phyloP scores from a whole-genome alignment of 1,140 invertebrate species.

The Platorchestia sp. region DNA sequence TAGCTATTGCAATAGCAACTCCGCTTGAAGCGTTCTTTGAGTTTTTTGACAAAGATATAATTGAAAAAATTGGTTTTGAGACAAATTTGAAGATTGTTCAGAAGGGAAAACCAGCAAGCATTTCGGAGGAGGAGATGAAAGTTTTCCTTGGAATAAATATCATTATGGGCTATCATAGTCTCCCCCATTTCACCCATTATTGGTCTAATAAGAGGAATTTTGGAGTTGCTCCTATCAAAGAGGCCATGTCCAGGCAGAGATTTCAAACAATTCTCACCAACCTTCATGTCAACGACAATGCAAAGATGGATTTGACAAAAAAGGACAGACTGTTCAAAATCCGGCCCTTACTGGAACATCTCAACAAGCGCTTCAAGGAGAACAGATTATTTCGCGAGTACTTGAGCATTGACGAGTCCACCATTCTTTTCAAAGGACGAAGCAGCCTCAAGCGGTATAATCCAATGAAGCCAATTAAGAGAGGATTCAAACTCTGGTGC shows the following conservation, averaged over 20 bases:
- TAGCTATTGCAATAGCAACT: neutral
- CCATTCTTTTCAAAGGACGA: slow-evolving; percentile 68
- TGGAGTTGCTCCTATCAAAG: no score
- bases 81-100: slow-evolving; percentile 59
- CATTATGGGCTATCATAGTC: no score
- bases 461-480: slow-evolving; percentile 73
- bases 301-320: neutral
- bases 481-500: slow-evolving; percentile 72
- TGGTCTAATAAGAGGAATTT: no score
- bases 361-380: slow-evolving; percentile 48
- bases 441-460: slow-evolving; percentile 71
- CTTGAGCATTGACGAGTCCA: slow-evolving; percentile 68
- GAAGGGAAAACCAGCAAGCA: slow-evolving; percentile 7
- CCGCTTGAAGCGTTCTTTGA: neutral
- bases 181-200: no score
- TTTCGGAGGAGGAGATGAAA: neutral
- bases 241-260: no score
- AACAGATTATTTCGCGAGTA: slow-evolving; percentile 3
- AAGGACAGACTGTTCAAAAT: slow-evolving; percentile 60
- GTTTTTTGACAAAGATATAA: slow-evolving; percentile 4
- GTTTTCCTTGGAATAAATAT: no score
- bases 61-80: slow-evolving; percentile 18
- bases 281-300: neutral
- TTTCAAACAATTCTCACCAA: no score
- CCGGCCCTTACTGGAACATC: slow-evolving; percentile 49